phyloP scores from a whole-genome alignment of 1,140 invertebrate genomes.

The Drosophila fuyamai region DNA sequence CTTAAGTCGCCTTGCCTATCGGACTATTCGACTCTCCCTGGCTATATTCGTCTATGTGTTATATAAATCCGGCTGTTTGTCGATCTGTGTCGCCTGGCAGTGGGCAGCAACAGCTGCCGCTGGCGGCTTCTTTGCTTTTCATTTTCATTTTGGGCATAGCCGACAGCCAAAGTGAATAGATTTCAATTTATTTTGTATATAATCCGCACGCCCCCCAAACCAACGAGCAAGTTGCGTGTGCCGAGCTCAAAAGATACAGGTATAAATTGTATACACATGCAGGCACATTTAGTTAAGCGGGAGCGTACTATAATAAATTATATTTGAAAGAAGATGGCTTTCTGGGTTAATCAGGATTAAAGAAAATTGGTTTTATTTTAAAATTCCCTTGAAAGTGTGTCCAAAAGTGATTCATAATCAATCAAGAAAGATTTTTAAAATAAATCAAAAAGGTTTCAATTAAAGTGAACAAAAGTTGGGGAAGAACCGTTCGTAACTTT shows the following conservation, averaged over 20 bases:
- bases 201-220: slow-evolving; percentile 18
- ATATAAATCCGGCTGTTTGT: slow-evolving; percentile 21
- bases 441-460: no score
- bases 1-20: slow-evolving; percentile 68
- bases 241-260: slow-evolving; percentile 20
- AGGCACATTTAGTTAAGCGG: not conserved
- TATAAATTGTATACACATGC: slow-evolving; percentile 9
- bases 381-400: not conserved
- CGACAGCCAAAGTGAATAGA: slow-evolving; percentile 45
- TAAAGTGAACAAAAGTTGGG: not conserved
- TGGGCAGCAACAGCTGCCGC: slow-evolving; percentile 13
- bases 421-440: not conserved
- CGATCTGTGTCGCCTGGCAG: slow-evolving; percentile 22
- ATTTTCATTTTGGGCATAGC: slow-evolving; percentile 46
- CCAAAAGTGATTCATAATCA: not conserved
- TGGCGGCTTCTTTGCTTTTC: slow-evolving; percentile 40
- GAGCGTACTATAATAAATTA: slow-evolving; percentile 8
- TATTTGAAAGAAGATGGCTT: slow-evolving; percentile 7
- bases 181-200: slow-evolving; percentile 51
- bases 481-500: not conserved
- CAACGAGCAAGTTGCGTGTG: slow-evolving; percentile 12
- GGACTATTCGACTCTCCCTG: not conserved
- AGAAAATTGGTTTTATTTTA: not conserved
- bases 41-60: slow-evolving; percentile 15
- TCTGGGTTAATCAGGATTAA: not conserved